phyloP scores from a whole-genome alignment of 2,113 vertebrate genomes.

The Synodontis membranacea region DNA sequence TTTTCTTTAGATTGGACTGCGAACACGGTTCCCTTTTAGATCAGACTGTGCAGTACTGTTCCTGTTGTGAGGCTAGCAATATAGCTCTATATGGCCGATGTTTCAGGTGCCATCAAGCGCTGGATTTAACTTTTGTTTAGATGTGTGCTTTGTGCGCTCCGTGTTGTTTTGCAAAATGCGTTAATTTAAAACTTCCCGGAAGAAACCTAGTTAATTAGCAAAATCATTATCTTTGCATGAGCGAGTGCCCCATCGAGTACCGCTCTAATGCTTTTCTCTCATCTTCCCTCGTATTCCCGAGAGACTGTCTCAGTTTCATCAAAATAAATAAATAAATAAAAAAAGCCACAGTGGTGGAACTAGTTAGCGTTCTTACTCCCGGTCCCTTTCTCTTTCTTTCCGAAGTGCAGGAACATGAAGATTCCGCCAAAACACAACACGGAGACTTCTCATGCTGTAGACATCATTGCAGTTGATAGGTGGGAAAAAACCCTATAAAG shows the following conservation, averaged over 20 bases:
- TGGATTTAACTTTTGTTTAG: not conserved
- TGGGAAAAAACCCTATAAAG: not conserved
- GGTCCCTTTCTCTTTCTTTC: too few species aligned
- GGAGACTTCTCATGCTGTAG: not conserved
- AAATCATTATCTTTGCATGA: slow-evolving; percentile 8
- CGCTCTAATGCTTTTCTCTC: not conserved
- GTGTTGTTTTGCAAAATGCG: slow-evolving; percentile 3
- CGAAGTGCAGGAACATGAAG: too few species aligned
- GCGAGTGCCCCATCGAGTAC: not conserved
- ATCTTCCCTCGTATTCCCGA: slow-evolving; percentile 16
- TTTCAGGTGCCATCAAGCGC: not conserved
- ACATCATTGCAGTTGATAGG: not conserved
- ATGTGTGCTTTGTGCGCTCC: not conserved
- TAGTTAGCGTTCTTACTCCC: not conserved
- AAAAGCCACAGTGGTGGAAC: not conserved
- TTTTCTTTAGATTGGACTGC: not conserved
- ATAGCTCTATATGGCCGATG: not conserved
- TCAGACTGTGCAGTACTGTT: not conserved
- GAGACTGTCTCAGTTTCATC: not conserved
- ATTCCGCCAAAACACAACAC: not conserved
- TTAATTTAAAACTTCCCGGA: not conserved
- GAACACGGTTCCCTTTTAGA: not conserved
- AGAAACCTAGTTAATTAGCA: slow-evolving; percentile 15
- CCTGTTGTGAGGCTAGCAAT: not conserved
- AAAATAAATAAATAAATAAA: too few species aligned